Conservation (phyloP, 2,797 vertebrate species). For the Leptoclinus maculatus region DNA sequence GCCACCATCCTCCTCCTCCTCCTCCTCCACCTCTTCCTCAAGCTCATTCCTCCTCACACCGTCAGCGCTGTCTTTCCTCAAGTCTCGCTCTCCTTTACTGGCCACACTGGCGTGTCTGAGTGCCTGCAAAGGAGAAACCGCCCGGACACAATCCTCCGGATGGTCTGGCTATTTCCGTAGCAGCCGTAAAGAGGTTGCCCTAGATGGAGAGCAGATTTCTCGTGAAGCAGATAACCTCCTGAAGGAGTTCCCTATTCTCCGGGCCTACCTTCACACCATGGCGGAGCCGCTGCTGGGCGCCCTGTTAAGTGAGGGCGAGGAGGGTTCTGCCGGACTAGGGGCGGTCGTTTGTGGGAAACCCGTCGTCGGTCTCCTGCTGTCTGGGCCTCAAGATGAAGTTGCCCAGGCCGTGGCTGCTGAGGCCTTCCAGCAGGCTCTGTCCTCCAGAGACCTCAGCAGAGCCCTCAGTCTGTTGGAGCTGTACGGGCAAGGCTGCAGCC, state of each 20-base stretch:
- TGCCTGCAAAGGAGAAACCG: slow-evolving; percentile 81
- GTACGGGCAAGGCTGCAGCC: slow-evolving; percentile 83
- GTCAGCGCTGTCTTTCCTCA: slow-evolving; percentile 91
- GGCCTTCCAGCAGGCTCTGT: slow-evolving; percentile 89
- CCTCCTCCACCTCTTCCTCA: slow-evolving; percentile 42
- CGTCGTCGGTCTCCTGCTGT: slow-evolving; percentile 84
- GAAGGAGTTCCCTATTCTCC: slow-evolving; percentile 88
- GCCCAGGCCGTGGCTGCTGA: slow-evolving; percentile 82
- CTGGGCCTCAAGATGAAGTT: slow-evolving; percentile 85
- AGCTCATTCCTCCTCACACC: slow-evolving; percentile 87
- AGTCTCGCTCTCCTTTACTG: slow-evolving; percentile 88
- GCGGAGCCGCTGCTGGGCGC: slow-evolving; percentile 84
- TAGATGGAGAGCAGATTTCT: slow-evolving; percentile 90
- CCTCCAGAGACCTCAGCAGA: slow-evolving; percentile 82
- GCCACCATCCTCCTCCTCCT: slow-evolving; percentile 61
- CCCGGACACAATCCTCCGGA: slow-evolving; percentile 65
- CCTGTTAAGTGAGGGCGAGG: slow-evolving; percentile 41
- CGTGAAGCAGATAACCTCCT: slow-evolving; percentile 89
- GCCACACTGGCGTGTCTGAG: slow-evolving; percentile 89
- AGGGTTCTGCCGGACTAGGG: slow-evolving; percentile 76
- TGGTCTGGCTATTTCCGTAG: slow-evolving; percentile 93
- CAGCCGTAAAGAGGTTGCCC: slow-evolving; percentile 87
- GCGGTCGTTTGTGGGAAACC: slow-evolving; percentile 85
- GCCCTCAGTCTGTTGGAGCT: slow-evolving; percentile 89
- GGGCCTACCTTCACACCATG: slow-evolving; percentile 86